Base-by-base conservation (phyloP, 1,140 invertebrate species). In the Tetraneura akinire region DNA sequence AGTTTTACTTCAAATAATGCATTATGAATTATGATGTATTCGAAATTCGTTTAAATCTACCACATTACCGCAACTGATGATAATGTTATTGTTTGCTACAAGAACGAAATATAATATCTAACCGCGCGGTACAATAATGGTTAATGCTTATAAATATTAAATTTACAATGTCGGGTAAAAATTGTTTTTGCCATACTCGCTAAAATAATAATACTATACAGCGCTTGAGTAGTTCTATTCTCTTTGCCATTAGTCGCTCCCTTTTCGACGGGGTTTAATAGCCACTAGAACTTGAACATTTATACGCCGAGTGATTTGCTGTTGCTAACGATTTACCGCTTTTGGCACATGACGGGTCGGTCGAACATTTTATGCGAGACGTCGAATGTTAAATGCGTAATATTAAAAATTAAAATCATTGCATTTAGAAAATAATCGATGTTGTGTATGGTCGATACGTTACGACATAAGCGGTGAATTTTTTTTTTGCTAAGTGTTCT, bases 261-360 rank as follows among this genome's bases (percentile, higher is more conserved):
- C 18, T 3, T 13, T 66, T 66, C 42, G 13, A 37, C 29, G 5
- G 10, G 18, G 42, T 42, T 66, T 42, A 66, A 66, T 18, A 13
- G n/a, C 32, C 62, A 42, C 62, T 66, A 66, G 32, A 66, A 37
- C 10, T 66, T 13, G n/a, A 18, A 37, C 62, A 42, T 66, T 66
- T 37, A 21, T 11, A 42, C 62, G 32, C 8, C 5, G 62, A 66
- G 9, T 66, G n/a, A 66, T 66, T 37, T 66, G 62, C 32, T 37
- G 62, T 42, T 42, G 62, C 37, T 42, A 66, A 66, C 32, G 4
- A 66, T 66, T 42, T 66, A 18, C 62, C 62, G n/a, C 10, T 42
- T 42, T 42, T n/a, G 32, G 32, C 11, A 13, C 14, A 42, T 10
- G 4, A 37, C 32, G 32, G 18, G 62, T n/a, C n/a, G n/a, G 18